Evolutionary conservation across 1,140 invertebrate species (phyloP), one percentile per base, ranked within the genome.

Genomic region (Listronotus oregonensis): DNA sequence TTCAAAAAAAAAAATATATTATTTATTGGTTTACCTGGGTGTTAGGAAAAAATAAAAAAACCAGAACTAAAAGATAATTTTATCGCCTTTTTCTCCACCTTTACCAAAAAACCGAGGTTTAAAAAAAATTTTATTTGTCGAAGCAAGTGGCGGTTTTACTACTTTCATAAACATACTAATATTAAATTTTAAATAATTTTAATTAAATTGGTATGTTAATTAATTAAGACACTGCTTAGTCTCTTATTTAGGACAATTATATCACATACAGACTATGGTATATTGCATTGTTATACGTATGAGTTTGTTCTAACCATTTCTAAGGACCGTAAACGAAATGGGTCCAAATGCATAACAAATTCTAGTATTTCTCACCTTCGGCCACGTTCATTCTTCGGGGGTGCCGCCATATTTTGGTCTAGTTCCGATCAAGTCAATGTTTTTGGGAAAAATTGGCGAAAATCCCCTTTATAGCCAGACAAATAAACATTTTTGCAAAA

Each of bases 401-500:
- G 95, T 95, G 84, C 96, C 96, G 85, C 95, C 95, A 89, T 98
- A 98, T 89, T 97, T 98, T 86, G 95, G 94, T 88, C 95, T 93
- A 89, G 93, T 95, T 84, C 96, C 95, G 87, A 98, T 95, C 89
- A 98, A 94, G 89, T 98, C 95, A 88, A 96, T 96, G 85, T 97
- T 90, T 98, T 96, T 84, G 96, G 96, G 86, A 98, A 96, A 93
- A 97, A 91, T 93, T 97, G 85, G 96, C 95, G 93, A 98, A 98
- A 90, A 98, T 95, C 87, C 93, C 93, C 93, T 95, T n/a, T n/a
- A 68, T 59, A 91, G 81, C 81, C 81, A 86, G 82, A 67, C 64
- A 67, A 70, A 70, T 66, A 67, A 66, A 70, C 57, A 66, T 51
- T 15, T 27, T 85, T 84, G 85, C 84, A 87, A 59, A 84, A 64